Percentiles rank a stretch among this genome's conserved stretches.
phyloP scores from a whole-genome alignment of 64 coral and sea anemone species.

The Acropora yongei region DNA sequence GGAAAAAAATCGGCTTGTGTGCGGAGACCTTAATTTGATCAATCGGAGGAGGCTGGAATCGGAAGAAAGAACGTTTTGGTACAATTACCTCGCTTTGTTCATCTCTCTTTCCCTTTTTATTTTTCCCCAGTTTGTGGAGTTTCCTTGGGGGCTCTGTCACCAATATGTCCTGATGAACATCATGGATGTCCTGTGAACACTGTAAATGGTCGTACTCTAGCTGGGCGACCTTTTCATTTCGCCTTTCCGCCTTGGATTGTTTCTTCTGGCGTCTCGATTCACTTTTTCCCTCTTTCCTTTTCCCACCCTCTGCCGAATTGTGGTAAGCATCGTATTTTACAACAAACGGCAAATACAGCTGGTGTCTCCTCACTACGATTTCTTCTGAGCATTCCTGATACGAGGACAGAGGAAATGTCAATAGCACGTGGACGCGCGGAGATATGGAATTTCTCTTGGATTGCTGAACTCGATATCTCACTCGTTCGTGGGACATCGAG shows the following conservation, averaged over 20 bases:
- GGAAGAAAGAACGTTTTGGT: neutral
- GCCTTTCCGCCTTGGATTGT: neutral
- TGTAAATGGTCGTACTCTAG: neutral
- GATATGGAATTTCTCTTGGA: no score
- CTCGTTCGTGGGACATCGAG: no score
- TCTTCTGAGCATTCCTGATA: conserved; percentile 62
- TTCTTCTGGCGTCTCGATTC: neutral
- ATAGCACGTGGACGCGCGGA: no score
- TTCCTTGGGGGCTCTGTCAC: neutral
- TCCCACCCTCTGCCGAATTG: neutral
- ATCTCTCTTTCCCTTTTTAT: neutral
- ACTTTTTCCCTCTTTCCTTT: neutral
- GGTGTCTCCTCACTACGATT: neutral
- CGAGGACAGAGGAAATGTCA: neutral
- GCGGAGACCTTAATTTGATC: no score
- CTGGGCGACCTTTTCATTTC: neutral
- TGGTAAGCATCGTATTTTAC: conserved; percentile 53
- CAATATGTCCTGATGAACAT: neutral
- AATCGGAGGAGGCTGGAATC: neutral
- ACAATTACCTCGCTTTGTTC: conserved; percentile 18
- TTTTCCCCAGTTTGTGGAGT: neutral
- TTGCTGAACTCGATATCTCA: no score
- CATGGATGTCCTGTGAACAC: neutral
- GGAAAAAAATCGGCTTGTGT: no score
- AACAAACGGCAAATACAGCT: conserved; percentile 49